Percentiles rank a stretch among this genome's conserved stretches.
phyloP scores from a whole-genome alignment of 2,797 vertebrate species.

The Nannoperca australis region DNA sequence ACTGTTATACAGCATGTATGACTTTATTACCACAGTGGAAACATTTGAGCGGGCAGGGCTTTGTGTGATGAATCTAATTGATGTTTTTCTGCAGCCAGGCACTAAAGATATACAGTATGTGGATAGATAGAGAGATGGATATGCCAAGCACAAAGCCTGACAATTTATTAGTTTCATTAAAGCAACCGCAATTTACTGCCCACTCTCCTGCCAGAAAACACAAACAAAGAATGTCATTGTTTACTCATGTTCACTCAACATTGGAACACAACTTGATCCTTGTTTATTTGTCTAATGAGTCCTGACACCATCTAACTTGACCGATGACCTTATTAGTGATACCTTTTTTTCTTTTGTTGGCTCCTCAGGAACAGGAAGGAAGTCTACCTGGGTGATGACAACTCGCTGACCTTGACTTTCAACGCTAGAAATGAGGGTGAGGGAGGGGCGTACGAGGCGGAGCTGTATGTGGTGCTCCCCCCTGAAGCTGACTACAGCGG shows the following conservation, averaged over 20 bases:
- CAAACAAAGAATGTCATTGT: conserved; percentile 18
- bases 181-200: conserved; percentile 7
- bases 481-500: conserved; percentile 92
- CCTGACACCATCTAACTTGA: conserved; percentile 29
- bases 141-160: conserved; percentile 16
- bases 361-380: conserved; percentile 86
- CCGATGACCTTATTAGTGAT: conserved; percentile 29
- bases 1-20: conserved; percentile 61
- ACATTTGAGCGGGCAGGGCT: conserved; percentile 25
- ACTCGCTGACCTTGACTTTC: conserved; percentile 90
- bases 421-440: conserved; percentile 91
- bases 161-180: conserved; percentile 30
- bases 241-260: not conserved
- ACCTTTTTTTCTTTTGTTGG: conserved; percentile 2
- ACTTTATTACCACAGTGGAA: conserved; percentile 72
- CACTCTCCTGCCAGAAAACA: conserved; percentile 14
- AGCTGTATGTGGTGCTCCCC: conserved; percentile 92
- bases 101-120: not conserved
- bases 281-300: conserved; percentile 25
- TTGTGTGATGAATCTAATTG: conserved; percentile 47
- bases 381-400: conserved; percentile 92
- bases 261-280: not conserved
- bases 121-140: not conserved
- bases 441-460: conserved; percentile 94
- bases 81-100: conserved; percentile 37